Base-by-base conservation (phyloP, 2,113 vertebrate species). In the Microcebus jonahi region DNA sequence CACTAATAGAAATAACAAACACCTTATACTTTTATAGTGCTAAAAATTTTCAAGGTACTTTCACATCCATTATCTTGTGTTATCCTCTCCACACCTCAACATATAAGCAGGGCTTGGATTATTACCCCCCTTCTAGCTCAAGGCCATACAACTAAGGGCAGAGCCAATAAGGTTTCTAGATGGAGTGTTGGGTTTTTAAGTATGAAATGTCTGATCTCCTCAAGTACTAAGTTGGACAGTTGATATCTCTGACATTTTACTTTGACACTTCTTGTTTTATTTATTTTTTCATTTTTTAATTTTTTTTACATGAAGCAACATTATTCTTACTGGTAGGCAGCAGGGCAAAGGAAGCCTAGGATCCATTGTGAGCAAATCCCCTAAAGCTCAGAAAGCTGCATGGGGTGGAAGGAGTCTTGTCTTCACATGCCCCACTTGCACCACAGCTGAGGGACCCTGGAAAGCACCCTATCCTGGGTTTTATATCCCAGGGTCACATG, bases 41-140 rank as follows among this genome's bases (percentile, higher is more conserved):
- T 63, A 93, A 93, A 31, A 88, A 65, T 89, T 73, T 95, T 97
- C 70, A 94, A 50, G 29, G 17, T 80, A 75, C 27, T 92, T 90
- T 80, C 36, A 94, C 57, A 94, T 31, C 57, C 31, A 84, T 87
- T 94, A 42, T 92, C 50, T 87, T 21, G 57, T 90, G 81, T 90
- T 21, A 90, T 88, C 70, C 63, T 89, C 77, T 86, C 25, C 61
- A 89, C 29, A 55, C 23, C 25, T 77, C 89, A 95, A 7, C 75
- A 90, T 89, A 57, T 88, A 88, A 94, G 75, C 45, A 92, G 57
- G 73, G 10, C 29, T 14, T 94, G 13, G 29, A 57, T 87, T 93
- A 75, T 92, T 96, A 88, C 48, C 57, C 21, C 17, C 50, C 65
- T 94, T 94, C 61, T 79, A 87, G 29, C 50, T 97, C 76, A 88